phyloP scores from a whole-genome alignment of 92 coral and sea anemone species.

The Actinernus sp. region DNA sequence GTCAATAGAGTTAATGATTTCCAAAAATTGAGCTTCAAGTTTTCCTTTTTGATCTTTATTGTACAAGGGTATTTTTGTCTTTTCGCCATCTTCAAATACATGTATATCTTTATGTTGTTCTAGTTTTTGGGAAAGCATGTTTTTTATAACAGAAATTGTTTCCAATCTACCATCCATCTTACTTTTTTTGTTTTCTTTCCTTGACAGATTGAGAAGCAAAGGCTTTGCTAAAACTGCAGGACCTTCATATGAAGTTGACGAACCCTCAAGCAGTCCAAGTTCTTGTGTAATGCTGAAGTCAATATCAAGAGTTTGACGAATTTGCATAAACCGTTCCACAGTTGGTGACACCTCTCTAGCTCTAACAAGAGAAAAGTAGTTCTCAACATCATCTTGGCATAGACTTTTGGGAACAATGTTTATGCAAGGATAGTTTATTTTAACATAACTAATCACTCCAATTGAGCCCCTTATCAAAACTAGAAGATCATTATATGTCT shows the following conservation, averaged over 20 bases:
- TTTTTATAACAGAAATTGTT: not conserved
- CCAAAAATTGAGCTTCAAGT: slow-evolving; percentile 5
- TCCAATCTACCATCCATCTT: not conserved
- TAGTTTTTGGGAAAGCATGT: not conserved
- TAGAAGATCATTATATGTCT: slow-evolving; percentile 12
- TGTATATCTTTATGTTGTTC: too few species aligned
- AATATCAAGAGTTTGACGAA: slow-evolving; percentile 10
- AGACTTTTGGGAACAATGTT: slow-evolving; percentile 13
- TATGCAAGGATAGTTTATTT: not conserved
- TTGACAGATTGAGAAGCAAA: too few species aligned
- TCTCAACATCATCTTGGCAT: slow-evolving; percentile 33
- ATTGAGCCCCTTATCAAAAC: slow-evolving; percentile 14
- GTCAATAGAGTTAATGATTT: slow-evolving; percentile 13
- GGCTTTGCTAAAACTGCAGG: not conserved
- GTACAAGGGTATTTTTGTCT: not conserved
- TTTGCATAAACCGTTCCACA: slow-evolving; percentile 8
- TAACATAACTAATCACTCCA: slow-evolving; percentile 4
- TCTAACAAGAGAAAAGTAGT: slow-evolving; percentile 20
- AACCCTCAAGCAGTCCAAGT: slow-evolving; percentile 15
- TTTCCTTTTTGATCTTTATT: not conserved
- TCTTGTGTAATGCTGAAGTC: slow-evolving; percentile 20
- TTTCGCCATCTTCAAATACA: too few species aligned
- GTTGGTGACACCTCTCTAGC: slow-evolving; percentile 20
- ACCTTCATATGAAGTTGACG: slow-evolving; percentile 23
- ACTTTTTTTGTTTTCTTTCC: not conserved